These are phyloP conservation scores for Melangyna quadrimaculata DNA, from an alignment of 2,888 invertebrate species.

Conservation along the genomic window DNA sequence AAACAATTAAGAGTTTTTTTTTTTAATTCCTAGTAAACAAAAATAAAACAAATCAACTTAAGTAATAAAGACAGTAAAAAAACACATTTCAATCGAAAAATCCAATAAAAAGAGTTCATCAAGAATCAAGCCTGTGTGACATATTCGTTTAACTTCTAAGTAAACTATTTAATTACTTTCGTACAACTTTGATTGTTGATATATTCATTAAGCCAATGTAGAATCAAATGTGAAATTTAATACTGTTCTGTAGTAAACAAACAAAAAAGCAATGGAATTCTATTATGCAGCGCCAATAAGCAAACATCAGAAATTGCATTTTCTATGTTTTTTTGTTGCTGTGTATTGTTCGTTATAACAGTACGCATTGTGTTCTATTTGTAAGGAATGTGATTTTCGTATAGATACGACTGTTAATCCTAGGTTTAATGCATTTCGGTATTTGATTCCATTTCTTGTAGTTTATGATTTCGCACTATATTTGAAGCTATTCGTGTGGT, in stretches of 20 bases:
- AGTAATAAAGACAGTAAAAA: background rate
- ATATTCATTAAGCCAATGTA: background rate
- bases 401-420: too few species aligned
- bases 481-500: too few species aligned
- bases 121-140: background rate
- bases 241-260: background rate
- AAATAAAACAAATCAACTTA: background rate
- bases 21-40: background rate
- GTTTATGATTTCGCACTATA: too few species aligned
- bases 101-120: background rate
- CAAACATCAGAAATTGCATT: background rate
- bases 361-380: background rate
- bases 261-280: background rate
- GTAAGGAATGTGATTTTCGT: background rate
- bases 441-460: too few species aligned
- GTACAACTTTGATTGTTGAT: conserved; percentile 8
- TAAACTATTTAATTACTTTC: conserved; percentile 4
- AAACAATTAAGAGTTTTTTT: background rate
- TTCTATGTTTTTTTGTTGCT: background rate
- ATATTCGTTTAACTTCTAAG: background rate
- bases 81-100: background rate
- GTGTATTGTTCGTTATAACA: background rate
- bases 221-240: background rate
- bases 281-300: background rate
- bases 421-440: too few species aligned